These are phyloP conservation scores for Paraplagusia blochii DNA, from an alignment of 2,113 vertebrate genomes.

Conservation along the genomic window DNA sequence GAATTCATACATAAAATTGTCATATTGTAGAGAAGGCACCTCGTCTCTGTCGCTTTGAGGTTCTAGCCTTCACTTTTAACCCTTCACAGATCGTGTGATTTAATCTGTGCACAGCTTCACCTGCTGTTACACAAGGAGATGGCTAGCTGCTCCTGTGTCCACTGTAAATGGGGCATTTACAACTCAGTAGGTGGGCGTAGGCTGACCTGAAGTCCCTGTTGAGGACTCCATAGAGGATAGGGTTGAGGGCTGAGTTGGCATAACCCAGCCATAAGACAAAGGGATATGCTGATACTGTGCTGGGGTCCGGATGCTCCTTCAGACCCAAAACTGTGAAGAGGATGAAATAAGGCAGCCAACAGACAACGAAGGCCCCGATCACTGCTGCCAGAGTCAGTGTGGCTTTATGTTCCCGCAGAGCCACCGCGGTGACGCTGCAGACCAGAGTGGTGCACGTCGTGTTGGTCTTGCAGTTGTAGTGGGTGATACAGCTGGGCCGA, in stretches of 20 bases:
- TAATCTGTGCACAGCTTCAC: constrained; percentile 28
- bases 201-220: constrained; percentile 90
- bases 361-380: constrained; percentile 85
- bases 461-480: constrained; percentile 48
- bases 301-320: constrained; percentile 66
- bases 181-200: constrained; percentile 78
- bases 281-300: constrained; percentile 47
- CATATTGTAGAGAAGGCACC: no score
- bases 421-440: constrained; percentile 57
- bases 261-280: constrained; percentile 88
- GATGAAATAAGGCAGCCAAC: constrained; percentile 89
- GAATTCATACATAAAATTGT: background rate
- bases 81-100: no score
- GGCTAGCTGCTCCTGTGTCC: constrained; percentile 40
- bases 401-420: constrained; percentile 81
- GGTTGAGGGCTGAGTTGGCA: constrained; percentile 91
- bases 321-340: constrained; percentile 81
- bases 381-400: constrained; percentile 79
- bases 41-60: no score
- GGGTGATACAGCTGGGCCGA: constrained; percentile 57
- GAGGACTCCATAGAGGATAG: constrained; percentile 86
- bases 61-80: no score
- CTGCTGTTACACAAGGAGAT: constrained; percentile 36
- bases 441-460: constrained; percentile 58
- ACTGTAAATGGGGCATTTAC: constrained; percentile 46